Evolutionary conservation across 2,113 vertebrate genomes (phyloP).

Genomic region (Tringa solitaria): DNA sequence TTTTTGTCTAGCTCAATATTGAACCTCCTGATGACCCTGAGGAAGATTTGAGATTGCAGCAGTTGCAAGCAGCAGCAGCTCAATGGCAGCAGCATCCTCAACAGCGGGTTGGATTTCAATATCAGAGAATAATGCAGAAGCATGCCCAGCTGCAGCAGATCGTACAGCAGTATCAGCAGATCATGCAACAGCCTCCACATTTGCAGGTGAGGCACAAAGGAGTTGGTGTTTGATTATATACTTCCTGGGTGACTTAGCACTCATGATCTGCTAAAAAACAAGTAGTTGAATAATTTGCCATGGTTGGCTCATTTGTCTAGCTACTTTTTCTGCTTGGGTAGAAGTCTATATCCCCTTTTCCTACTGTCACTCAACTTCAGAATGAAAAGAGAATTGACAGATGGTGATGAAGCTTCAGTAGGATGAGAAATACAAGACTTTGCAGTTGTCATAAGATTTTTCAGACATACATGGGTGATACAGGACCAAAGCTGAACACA

Average conservation of each 20-base stretch:
- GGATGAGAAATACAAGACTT: background rate
- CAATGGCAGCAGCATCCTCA: slow-evolving; percentile 98
- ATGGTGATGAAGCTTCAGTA: background rate
- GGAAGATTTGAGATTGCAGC: slow-evolving; percentile 89
- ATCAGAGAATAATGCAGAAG: slow-evolving; percentile 97
- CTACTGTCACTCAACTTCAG: background rate
- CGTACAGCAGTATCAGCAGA: slow-evolving; percentile 90
- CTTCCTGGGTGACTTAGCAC: background rate
- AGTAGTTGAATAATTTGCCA: background rate
- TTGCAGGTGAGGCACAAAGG: slow-evolving; percentile 78
- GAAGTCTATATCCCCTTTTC: background rate
- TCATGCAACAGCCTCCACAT: slow-evolving; percentile 90
- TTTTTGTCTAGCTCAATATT: slow-evolving; percentile 66
- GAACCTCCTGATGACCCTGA: slow-evolving; percentile 82
- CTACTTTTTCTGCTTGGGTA: background rate
- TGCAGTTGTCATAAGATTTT: background rate
- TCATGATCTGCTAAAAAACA: background rate
- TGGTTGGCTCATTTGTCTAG: background rate
- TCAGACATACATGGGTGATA: background rate
- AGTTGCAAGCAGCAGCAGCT: slow-evolving; percentile 92
- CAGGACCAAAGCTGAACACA: background rate
- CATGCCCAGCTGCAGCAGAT: slow-evolving; percentile 92
- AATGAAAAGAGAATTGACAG: background rate
- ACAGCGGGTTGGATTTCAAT: slow-evolving; percentile 89
- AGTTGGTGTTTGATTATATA: background rate